Base-by-base conservation (phyloP, 2,113 vertebrate genomes). In the Epinephelus moara region DNA sequence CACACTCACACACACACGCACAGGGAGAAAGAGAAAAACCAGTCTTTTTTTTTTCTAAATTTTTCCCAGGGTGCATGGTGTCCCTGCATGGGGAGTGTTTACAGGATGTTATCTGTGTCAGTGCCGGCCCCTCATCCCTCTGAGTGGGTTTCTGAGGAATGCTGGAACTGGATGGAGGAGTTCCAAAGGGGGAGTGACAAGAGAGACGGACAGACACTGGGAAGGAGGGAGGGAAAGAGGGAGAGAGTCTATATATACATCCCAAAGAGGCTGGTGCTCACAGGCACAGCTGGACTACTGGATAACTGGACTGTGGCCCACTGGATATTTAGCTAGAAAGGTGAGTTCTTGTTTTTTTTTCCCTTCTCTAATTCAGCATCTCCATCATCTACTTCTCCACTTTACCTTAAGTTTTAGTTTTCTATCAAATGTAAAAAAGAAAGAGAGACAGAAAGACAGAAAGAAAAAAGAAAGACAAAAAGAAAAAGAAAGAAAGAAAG, bases 171-270 rank as follows among this genome's bases (percentile, higher is more conserved):
- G 94, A 96, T 94, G 94, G 94, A 94, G 90, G 85, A 90, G 90
- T 92, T 95, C 92, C 92, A 94, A 91, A 94, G 94, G 92, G 92
- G 95, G 94, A 94, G 95, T 94, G 95, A 93, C 94, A 0, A 91
- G 63, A 81, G 74, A 84, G 62, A 78, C 33, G 73, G 80, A 60
- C 68, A 70, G 69, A 61, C 60, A 93, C 84, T 23, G 42, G 47
- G 70, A 60, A 56, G 62, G 67, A 67, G 71, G 50, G 81, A 75
- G 85, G 56, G 85, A 52, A 82, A 78, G 82, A 70, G 86, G 88
- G 89, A 64, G 80, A 45, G 86, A 92, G 81, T 52, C 74, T 94
- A 95, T 93, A 94, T 93, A 94, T 94, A 91, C 86, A 95, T 89
- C 92, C 89, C 70, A 81, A 87, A 56, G 91, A 95, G 91, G 82